A percentile compares a stretch with the other conserved stretches of the same genome.
Conservation (phyloP, 2,888 invertebrate species). For the Ctena decussata region DNA sequence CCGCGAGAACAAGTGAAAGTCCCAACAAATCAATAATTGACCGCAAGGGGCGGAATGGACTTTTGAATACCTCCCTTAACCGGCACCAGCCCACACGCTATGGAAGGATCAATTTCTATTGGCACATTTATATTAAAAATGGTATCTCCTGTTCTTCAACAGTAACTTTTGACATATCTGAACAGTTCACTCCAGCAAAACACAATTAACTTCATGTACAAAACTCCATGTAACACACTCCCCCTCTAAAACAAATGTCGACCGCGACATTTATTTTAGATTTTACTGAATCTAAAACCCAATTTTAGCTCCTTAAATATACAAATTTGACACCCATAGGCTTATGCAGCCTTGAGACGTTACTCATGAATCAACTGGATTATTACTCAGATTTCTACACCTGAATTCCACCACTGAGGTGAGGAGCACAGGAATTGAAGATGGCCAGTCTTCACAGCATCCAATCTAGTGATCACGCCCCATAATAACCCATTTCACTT, state of each 20-base stretch:
- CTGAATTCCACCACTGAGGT: not conserved
- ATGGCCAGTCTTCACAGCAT: not conserved
- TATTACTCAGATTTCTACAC: not conserved
- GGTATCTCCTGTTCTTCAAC: too few relatives aligned
- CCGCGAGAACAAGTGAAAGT: too few relatives aligned
- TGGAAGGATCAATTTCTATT: too few relatives aligned
- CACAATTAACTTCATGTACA: too few relatives aligned
- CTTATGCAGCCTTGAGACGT: not conserved
- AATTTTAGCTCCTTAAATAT: not conserved
- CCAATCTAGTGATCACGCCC: not conserved
- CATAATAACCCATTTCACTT: slow-evolving; percentile 1
- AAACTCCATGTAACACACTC: not conserved
- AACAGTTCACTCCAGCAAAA: too few relatives aligned
- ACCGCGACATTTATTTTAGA: not conserved
- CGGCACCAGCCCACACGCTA: too few relatives aligned
- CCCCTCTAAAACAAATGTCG: slow-evolving; percentile 4
- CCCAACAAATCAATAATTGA: too few relatives aligned
- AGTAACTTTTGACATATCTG: too few relatives aligned
- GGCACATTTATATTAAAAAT: too few relatives aligned
- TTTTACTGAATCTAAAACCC: not conserved
- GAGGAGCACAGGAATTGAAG: not conserved
- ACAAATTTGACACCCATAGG: not conserved
- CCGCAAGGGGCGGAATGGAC: too few relatives aligned
- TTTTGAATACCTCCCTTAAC: too few relatives aligned
- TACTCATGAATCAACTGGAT: not conserved